Percentiles rank a stretch among this genome's conserved stretches.
Conservation (phyloP, 1,140 invertebrate species). For the Drosophila navojoa region DNA sequence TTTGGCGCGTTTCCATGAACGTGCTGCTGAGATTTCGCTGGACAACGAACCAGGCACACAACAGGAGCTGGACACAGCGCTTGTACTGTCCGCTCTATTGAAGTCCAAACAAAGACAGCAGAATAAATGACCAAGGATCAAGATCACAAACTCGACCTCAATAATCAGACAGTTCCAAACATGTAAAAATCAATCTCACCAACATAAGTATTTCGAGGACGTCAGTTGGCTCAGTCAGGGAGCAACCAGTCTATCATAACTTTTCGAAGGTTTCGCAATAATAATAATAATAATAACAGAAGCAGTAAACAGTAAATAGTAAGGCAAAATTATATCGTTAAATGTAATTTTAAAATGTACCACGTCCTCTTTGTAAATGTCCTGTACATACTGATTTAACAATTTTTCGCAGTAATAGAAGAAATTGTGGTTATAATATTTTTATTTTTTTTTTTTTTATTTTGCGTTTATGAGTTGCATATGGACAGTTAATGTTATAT, state of each 20-base stretch:
- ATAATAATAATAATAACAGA: too few relatives aligned
- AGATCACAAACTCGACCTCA: neutral
- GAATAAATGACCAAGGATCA: conserved; percentile 49
- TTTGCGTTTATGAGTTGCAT: conserved; percentile 9
- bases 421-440: conserved; percentile 8
- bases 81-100: conserved; percentile 93
- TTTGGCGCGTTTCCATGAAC: conserved; percentile 91
- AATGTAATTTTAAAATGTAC: too few relatives aligned
- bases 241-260: neutral
- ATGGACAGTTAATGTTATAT: conserved; percentile 3
- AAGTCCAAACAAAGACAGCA: conserved; percentile 79
- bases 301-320: too few relatives aligned
- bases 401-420: conserved; percentile 1
- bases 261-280: too few relatives aligned
- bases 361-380: neutral
- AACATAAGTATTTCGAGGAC: conserved; percentile 20
- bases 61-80: conserved; percentile 95
- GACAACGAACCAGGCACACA: conserved; percentile 94
- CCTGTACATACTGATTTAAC: neutral
- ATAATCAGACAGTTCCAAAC: conserved; percentile 10
- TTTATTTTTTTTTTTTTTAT: conserved; percentile 32
- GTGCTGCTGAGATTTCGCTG: conserved; percentile 90
- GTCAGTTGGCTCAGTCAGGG: conserved; percentile 8
- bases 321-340: too few relatives aligned
- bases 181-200: conserved; percentile 26